Conservation (phyloP, 2,888 invertebrate genomes). For the Watsonalla cultraria region DNA sequence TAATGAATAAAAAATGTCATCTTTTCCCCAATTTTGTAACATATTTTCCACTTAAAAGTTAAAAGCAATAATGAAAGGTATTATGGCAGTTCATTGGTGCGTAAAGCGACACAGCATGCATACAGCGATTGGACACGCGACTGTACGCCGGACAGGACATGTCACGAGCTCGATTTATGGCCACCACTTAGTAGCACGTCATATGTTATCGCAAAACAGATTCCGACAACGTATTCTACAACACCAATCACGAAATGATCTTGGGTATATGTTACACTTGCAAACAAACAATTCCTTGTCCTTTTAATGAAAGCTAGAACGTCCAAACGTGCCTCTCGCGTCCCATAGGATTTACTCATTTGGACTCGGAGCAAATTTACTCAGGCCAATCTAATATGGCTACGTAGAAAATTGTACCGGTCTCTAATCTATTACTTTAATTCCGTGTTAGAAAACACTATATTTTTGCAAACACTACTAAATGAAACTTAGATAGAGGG, state of each 20-base stretch:
- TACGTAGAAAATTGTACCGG: conserved; percentile 42
- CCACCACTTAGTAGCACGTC: conserved; percentile 59
- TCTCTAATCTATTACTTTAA: conserved; percentile 55
- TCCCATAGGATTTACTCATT: conserved; percentile 59
- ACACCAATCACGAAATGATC: conserved; percentile 20
- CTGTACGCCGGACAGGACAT: conserved; percentile 47
- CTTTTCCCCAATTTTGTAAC: too few species aligned
- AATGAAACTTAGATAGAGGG: neutral
- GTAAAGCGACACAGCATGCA: conserved; percentile 33
- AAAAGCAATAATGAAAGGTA: conserved; percentile 35
- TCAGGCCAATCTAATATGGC: conserved; percentile 60
- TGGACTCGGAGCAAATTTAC: conserved; percentile 65
- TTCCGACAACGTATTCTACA: conserved; percentile 14
- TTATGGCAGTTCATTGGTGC: conserved; percentile 30
- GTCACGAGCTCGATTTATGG: conserved; percentile 55
- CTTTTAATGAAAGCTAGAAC: conserved; percentile 53
- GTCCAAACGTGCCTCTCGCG: conserved; percentile 28
- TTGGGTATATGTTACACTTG: conserved; percentile 9
- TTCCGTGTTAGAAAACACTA: conserved; percentile 33
- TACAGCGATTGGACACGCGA: conserved; percentile 43
- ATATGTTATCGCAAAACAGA: conserved; percentile 39
- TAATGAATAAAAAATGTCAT: too few species aligned
- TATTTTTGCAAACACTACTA: neutral
- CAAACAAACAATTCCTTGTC: conserved; percentile 32
- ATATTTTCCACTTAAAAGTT: conserved; percentile 6